Evolutionary conservation across 2,888 invertebrate genomes (phyloP).

Genomic region (Synanthedon vespiformis): DNA sequence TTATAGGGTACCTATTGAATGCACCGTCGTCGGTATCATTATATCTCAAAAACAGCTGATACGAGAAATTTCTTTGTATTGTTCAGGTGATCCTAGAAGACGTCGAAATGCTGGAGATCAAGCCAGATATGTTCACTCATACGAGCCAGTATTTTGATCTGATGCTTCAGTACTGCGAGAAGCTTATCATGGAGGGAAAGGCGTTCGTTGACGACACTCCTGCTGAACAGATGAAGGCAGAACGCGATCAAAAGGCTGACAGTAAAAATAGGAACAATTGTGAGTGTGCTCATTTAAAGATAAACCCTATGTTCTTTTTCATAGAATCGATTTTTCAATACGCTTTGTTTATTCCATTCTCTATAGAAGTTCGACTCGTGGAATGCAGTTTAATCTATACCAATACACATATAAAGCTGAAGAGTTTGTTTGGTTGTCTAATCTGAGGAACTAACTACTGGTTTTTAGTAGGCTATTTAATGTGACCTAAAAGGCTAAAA

Average conservation of each 20-base stretch:
- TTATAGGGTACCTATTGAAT: no score
- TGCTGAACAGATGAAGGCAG: conserved; percentile 92
- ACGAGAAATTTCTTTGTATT: no score
- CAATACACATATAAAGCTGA: no score
- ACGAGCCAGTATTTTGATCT: conserved; percentile 97
- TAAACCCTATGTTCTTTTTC: no score
- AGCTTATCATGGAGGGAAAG: conserved; percentile 86
- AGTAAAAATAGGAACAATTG: conserved; percentile 88
- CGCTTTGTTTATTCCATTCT: not conserved
- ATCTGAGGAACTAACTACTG: no score
- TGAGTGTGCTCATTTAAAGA: conserved; percentile 47
- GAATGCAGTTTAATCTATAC: conserved; percentile 1
- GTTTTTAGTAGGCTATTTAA: no score
- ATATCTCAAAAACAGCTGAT: no score
- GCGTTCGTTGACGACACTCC: conserved; percentile 98
- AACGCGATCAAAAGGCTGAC: conserved; percentile 89
- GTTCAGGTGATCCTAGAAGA: conserved; percentile 86
- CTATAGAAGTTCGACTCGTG: not conserved
- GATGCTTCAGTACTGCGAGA: conserved; percentile 89
- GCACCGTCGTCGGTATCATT: not conserved
- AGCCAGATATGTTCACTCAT: conserved; percentile 92
- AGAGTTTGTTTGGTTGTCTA: no score
- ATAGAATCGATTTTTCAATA: no score
- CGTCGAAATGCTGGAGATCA: conserved; percentile 89
- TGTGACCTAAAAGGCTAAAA: no score